phyloP scores from a whole-genome alignment of 2,888 invertebrate genomes.

The Pachymerium ferrugineum region DNA sequence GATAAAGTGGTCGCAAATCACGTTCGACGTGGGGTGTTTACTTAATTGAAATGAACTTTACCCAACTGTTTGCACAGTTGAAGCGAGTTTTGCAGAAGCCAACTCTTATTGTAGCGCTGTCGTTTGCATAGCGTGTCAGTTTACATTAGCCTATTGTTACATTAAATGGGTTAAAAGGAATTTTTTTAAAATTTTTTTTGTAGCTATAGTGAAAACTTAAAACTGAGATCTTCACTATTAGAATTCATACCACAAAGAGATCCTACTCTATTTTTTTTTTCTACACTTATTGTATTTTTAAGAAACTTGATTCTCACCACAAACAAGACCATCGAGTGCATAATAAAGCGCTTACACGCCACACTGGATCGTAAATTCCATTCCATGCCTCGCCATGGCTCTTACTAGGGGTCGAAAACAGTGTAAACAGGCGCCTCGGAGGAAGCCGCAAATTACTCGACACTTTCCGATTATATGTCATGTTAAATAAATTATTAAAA shows the following conservation, averaged over 20 bases:
- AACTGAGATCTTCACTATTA: too few relatives aligned
- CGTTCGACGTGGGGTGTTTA: not conserved
- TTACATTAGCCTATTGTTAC: too few relatives aligned
- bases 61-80: not conserved
- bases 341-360: slow-evolving; percentile 20
- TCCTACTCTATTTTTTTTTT: too few relatives aligned
- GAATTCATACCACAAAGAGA: too few relatives aligned
- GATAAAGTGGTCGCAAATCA: not conserved
- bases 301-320: slow-evolving; percentile 17
- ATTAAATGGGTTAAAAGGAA: too few relatives aligned
- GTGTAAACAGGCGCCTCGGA: slow-evolving; percentile 17
- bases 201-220: too few relatives aligned
- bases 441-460: slow-evolving; percentile 25
- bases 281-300: too few relatives aligned
- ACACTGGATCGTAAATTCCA: slow-evolving; percentile 23
- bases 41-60: slow-evolving; percentile 1
- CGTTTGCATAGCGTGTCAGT: too few relatives aligned
- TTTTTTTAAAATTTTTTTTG: too few relatives aligned
- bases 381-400: not conserved
- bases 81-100: too few relatives aligned
- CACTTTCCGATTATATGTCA: slow-evolving; percentile 15
- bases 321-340: slow-evolving; percentile 24
- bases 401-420: slow-evolving; percentile 1
- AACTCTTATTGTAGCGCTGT: too few relatives aligned
- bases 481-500: slow-evolving; percentile 15